Conservation (phyloP, 2,113 vertebrate genomes). For the Gnathonemus longibarbis region DNA sequence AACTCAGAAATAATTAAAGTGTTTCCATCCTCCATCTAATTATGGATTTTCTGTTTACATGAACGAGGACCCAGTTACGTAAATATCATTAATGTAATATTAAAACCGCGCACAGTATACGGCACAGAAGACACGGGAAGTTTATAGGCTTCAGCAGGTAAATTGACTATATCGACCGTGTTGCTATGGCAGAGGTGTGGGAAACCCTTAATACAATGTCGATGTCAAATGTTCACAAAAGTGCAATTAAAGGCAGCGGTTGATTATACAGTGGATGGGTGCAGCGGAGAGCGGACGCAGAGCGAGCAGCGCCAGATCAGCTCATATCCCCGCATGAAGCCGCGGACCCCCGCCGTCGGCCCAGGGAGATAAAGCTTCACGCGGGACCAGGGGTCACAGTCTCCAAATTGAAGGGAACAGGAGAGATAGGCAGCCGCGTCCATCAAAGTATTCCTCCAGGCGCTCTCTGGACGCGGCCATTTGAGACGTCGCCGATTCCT, state of each 20-base stretch:
- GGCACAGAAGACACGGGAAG: not conserved
- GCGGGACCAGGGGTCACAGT: constrained; percentile 50
- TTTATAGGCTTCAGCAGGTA: not conserved
- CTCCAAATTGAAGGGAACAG: constrained; percentile 46
- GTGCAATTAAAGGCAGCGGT: not conserved
- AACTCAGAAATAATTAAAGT: not conserved
- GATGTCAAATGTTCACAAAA: not conserved
- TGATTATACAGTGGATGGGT: not conserved
- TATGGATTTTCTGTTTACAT: constrained; percentile 32
- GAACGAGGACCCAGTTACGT: not conserved
- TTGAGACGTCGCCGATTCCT: constrained; percentile 44
- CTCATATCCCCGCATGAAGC: not conserved
- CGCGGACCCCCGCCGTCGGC: constrained; percentile 25
- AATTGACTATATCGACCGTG: not conserved
- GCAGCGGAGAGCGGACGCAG: not conserved
- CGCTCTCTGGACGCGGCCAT: constrained; percentile 50
- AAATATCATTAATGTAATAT: not conserved
- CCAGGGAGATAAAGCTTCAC: constrained; percentile 43
- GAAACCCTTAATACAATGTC: not conserved
- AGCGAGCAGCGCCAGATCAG: not conserved
- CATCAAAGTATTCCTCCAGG: constrained; percentile 60
- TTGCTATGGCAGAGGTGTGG: not conserved
- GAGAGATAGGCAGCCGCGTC: constrained; percentile 50
- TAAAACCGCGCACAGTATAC: not conserved
- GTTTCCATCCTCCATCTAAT: constrained; percentile 37